These are phyloP conservation scores for Lucifuga dentata DNA, from an alignment of 2,113 vertebrate genomes.

Conservation along the genomic window DNA sequence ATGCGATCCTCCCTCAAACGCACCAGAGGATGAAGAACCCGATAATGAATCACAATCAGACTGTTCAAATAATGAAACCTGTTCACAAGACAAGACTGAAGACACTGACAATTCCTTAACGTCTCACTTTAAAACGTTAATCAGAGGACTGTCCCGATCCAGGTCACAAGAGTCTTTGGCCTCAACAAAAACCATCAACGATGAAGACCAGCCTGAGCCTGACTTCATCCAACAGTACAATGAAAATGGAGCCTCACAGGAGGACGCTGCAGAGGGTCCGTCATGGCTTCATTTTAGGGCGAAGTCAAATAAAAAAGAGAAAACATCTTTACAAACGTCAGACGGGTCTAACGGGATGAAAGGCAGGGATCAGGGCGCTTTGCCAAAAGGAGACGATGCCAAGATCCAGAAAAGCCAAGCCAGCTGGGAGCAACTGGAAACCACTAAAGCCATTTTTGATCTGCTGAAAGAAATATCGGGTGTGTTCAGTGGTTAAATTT, in stretches of 20 bases:
- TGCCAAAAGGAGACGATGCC: slow-evolving; percentile 53
- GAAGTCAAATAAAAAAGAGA: slow-evolving; percentile 67
- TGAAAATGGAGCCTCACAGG: slow-evolving; percentile 17
- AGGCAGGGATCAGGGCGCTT: slow-evolving; percentile 57
- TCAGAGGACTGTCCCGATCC: slow-evolving; percentile 56
- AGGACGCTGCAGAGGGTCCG: slow-evolving; percentile 28
- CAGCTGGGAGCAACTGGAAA: slow-evolving; percentile 73
- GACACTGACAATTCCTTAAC: slow-evolving; percentile 61
- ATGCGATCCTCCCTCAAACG: slow-evolving; percentile 29
- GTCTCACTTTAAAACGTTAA: slow-evolving; percentile 63
- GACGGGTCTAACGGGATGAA: slow-evolving; percentile 42
- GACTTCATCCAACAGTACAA: slow-evolving; percentile 1
- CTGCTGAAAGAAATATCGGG: slow-evolving; percentile 85
- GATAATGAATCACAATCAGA: slow-evolving; percentile 8
- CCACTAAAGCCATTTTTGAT: slow-evolving; percentile 82
- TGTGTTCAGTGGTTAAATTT: slow-evolving; percentile 63
- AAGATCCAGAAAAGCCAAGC: slow-evolving; percentile 58
- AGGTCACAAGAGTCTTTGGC: slow-evolving; percentile 71
- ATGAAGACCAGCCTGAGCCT: slow-evolving; percentile 10
- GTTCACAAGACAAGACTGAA: slow-evolving; percentile 46
- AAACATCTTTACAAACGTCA: slow-evolving; percentile 35
- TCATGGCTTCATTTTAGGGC: slow-evolving; percentile 13
- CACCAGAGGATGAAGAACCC: slow-evolving; percentile 2
- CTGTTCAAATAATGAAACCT: slow-evolving; percentile 11
- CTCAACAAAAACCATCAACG: slow-evolving; percentile 33